Conservation (phyloP, 2,888 invertebrate genomes). For the Neelides folsomi region DNA sequence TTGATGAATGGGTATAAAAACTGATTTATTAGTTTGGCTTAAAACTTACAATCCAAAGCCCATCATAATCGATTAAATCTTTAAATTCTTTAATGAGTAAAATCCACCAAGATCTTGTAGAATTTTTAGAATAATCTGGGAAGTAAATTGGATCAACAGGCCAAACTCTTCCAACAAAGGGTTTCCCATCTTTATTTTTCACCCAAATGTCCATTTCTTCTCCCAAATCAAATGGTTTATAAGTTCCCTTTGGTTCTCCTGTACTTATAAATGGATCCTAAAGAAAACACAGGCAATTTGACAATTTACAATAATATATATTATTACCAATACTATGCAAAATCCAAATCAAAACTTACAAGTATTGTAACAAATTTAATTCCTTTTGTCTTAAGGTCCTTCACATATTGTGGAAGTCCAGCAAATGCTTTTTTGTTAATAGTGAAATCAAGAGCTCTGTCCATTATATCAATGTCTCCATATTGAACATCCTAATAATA, state of each 20-base stretch:
- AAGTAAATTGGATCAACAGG: conserved; percentile 41
- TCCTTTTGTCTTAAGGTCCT: conserved; percentile 49
- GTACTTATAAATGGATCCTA: conserved; percentile 22
- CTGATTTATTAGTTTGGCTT: background rate
- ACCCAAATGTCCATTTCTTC: conserved; percentile 20
- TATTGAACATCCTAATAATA: conserved; percentile 6
- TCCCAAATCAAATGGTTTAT: conserved; percentile 16
- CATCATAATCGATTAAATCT: conserved; percentile 52
- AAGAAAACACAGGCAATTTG: background rate
- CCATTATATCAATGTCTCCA: conserved; percentile 57
- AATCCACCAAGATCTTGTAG: conserved; percentile 57
- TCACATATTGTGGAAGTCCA: conserved; percentile 53
- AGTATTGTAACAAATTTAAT: conserved; percentile 29
- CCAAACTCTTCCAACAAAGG: conserved; percentile 43
- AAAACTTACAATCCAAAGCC: conserved; percentile 65
- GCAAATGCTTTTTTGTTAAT: conserved; percentile 49
- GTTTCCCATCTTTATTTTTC: conserved; percentile 11
- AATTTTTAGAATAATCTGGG: conserved; percentile 42
- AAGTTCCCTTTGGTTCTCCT: conserved; percentile 37
- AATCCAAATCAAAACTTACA: conserved; percentile 4
- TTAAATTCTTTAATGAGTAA: conserved; percentile 55
- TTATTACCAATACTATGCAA: background rate
- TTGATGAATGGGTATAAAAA: background rate
- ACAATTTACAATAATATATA: background rate
- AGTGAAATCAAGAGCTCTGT: conserved; percentile 62